phyloP scores from a whole-genome alignment of 2,797 vertebrate species.

The Kryptolebias ocellatus region DNA sequence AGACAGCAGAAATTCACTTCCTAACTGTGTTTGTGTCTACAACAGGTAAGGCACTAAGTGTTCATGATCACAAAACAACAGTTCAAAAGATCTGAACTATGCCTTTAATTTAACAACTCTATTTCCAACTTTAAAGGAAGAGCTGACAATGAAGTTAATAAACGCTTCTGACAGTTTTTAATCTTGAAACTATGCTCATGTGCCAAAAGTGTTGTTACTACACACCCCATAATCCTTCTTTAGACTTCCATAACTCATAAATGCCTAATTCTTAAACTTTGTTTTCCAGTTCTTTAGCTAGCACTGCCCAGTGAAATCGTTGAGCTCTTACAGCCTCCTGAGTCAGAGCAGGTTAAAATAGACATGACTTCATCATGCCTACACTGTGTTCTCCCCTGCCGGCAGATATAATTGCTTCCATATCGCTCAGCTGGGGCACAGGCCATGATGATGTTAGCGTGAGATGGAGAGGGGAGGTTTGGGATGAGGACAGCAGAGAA shows the following conservation, averaged over 20 bases:
- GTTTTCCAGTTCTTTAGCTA: not conserved
- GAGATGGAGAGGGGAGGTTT: constrained; percentile 54
- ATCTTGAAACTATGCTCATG: not conserved
- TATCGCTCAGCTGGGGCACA: constrained; percentile 70
- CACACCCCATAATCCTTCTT: not conserved
- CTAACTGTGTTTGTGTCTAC: too few species aligned
- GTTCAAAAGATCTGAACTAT: too few species aligned
- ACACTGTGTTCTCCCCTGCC: constrained; percentile 51
- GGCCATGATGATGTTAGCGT: constrained; percentile 64
- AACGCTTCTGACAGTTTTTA: not conserved
- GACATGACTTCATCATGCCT: constrained; percentile 46
- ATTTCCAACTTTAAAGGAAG: too few species aligned
- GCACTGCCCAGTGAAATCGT: not conserved
- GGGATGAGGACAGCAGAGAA: constrained; percentile 37
- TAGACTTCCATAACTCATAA: not conserved
- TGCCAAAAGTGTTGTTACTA: not conserved
- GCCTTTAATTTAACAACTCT: too few species aligned
- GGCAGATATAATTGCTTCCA: constrained; percentile 81
- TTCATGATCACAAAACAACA: too few species aligned
- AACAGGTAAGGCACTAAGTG: too few species aligned
- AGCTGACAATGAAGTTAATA: too few species aligned
- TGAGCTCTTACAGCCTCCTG: not conserved
- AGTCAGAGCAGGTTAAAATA: constrained; percentile 37
- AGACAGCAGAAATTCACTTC: too few species aligned
- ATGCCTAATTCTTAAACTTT: not conserved